Evolutionary conservation across 2,113 vertebrate species (phyloP).

Genomic region (Lamprologus speciosus): DNA sequence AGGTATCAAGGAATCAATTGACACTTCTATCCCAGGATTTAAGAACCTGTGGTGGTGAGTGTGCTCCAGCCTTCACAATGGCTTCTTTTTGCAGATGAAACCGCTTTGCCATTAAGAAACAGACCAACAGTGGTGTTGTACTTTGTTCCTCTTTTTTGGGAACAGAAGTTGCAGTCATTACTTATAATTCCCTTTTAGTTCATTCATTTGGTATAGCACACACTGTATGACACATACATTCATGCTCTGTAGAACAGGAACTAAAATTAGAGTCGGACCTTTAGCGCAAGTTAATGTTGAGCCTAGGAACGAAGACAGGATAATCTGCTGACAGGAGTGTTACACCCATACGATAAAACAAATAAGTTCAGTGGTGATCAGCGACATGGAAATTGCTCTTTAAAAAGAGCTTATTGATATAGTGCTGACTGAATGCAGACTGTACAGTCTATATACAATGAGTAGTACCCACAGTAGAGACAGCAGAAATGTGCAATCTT

Average conservation of each 20-base stretch:
- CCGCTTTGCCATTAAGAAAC: not conserved
- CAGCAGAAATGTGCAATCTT: not conserved
- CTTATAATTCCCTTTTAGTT: not conserved
- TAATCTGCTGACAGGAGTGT: not conserved
- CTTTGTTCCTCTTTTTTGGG: not conserved
- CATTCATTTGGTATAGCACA: not conserved
- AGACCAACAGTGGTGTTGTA: not conserved
- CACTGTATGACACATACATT: not conserved
- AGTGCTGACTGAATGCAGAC: not conserved
- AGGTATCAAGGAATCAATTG: not conserved
- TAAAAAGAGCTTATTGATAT: not conserved
- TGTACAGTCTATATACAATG: not conserved
- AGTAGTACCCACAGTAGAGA: not conserved
- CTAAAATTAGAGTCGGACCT: not conserved
- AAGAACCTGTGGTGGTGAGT: not conserved
- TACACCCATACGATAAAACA: not conserved
- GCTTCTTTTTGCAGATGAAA: not conserved
- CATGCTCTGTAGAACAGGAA: not conserved
- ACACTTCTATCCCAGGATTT: not conserved
- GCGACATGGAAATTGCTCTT: not conserved
- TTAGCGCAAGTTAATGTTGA: not conserved
- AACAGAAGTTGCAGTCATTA: not conserved
- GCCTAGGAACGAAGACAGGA: not conserved
- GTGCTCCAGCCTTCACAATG: not conserved
- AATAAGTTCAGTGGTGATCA: not conserved